A percentile compares a stretch with the other conserved stretches of the same genome.
Conservation (phyloP, 2,797 vertebrate genomes). For the Champsocephalus gunnari region DNA sequence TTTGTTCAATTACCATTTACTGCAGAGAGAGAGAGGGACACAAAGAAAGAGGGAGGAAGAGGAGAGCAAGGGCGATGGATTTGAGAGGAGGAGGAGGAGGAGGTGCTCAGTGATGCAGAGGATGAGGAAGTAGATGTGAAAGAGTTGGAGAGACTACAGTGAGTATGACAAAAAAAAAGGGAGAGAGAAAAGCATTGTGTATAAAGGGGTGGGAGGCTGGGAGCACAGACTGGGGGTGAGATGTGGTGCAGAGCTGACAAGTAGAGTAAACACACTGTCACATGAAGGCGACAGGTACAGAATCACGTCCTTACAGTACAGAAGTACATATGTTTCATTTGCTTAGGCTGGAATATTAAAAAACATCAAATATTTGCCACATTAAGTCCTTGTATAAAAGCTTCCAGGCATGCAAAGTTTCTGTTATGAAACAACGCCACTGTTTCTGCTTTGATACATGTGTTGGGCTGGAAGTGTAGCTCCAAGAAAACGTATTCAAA, state of each 20-base stretch:
- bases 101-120: slow-evolving; percentile 66
- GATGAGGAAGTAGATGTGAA: slow-evolving; percentile 67
- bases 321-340: background rate
- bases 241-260: slow-evolving; percentile 62
- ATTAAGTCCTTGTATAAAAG: slow-evolving; percentile 33
- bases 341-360: background rate
- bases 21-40: slow-evolving; percentile 71
- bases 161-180: slow-evolving; percentile 44
- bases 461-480: slow-evolving; percentile 30
- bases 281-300: slow-evolving; percentile 19
- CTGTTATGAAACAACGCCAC: slow-evolving; percentile 44
- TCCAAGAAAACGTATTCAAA: slow-evolving; percentile 44
- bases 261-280: slow-evolving; percentile 20
- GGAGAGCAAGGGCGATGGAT: slow-evolving; percentile 37
- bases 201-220: slow-evolving; percentile 29
- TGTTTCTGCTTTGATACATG: slow-evolving; percentile 47
- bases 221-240: slow-evolving; percentile 45
- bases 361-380: slow-evolving; percentile 21
- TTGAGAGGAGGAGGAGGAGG: slow-evolving; percentile 26
- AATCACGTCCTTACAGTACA: slow-evolving; percentile 32
- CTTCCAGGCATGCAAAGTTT: slow-evolving; percentile 7
- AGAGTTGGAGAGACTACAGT: slow-evolving; percentile 57
- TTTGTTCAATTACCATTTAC: slow-evolving; percentile 85
- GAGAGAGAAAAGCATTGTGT: slow-evolving; percentile 25
- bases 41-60: slow-evolving; percentile 22